A percentile compares a stretch with the other conserved stretches of the same genome.
These are phyloP conservation scores for Epinephelus fuscoguttatus DNA, from an alignment of 2,113 vertebrate species.

Conservation along the genomic window DNA sequence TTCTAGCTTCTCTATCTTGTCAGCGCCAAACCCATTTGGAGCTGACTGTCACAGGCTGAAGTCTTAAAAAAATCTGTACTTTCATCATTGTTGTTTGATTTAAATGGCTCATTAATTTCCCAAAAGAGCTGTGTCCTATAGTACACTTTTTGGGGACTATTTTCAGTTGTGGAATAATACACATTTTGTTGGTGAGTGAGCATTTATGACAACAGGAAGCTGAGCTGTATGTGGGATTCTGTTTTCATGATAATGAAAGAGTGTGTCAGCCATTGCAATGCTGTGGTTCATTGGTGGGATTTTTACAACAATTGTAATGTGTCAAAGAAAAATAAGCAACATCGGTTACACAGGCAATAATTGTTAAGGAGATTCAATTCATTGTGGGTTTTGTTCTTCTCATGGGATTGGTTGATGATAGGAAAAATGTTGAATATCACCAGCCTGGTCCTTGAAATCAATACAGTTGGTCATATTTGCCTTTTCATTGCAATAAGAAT, in stretches of 20 bases:
- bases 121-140: neutral
- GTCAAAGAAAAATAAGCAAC: neutral
- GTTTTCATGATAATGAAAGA: neutral
- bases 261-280: neutral
- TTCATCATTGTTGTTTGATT: neutral
- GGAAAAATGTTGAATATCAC: slow-evolving; percentile 44
- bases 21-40: too few species aligned
- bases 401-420: slow-evolving; percentile 20
- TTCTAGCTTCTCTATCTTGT: too few species aligned
- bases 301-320: neutral
- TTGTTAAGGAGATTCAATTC: neutral
- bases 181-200: neutral
- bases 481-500: slow-evolving; percentile 52
- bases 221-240: neutral
- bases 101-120: neutral
- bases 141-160: neutral
- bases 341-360: neutral
- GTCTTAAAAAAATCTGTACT: too few species aligned
- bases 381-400: slow-evolving; percentile 41
- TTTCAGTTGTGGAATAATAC: neutral
- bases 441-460: slow-evolving; percentile 44
- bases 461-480: slow-evolving; percentile 42
- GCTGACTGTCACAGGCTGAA: too few species aligned
- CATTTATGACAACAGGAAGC: neutral
- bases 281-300: neutral